phyloP scores from a whole-genome alignment of 2,888 invertebrate genomes.

The Drosophila ochracea region DNA sequence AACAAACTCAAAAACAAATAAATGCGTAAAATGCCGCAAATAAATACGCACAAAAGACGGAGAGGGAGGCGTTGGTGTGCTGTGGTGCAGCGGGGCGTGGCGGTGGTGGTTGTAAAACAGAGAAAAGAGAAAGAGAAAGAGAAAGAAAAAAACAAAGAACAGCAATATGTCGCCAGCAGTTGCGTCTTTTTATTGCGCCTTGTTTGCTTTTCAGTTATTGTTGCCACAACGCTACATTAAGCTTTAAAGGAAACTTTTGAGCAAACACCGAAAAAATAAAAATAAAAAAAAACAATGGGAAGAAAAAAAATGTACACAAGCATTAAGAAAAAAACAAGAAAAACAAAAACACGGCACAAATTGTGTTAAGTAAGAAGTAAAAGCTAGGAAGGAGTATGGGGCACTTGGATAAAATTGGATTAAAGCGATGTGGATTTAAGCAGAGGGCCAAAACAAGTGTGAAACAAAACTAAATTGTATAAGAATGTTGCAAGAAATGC shows the following conservation, averaged over 20 bases:
- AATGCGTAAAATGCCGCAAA: constrained; percentile 82
- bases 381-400: constrained; percentile 38
- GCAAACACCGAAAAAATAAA: constrained; percentile 23
- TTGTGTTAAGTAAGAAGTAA: constrained; percentile 58
- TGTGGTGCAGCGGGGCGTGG: constrained; percentile 22
- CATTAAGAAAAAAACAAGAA: constrained; percentile 34
- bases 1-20: constrained; percentile 74
- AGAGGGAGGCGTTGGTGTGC: not conserved
- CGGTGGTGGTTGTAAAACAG: constrained; percentile 15
- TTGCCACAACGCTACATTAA: constrained; percentile 80
- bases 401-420: constrained; percentile 50
- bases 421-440: constrained; percentile 45
- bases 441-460: constrained; percentile 3
- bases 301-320: constrained; percentile 6
- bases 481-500: not conserved
- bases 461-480: not conserved
- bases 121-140: not conserved
- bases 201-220: constrained; percentile 72
- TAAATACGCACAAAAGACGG: constrained; percentile 66
- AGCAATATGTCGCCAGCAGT: constrained; percentile 79
- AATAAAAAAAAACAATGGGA: constrained; percentile 10
- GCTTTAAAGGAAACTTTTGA: constrained; percentile 74
- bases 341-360: constrained; percentile 49
- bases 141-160: constrained; percentile 15
- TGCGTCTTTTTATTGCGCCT: constrained; percentile 73